Percentiles rank a stretch among this genome's conserved stretches.
Conservation (phyloP, 2,888 invertebrate genomes). For the Tetheella fluctuosa region DNA sequence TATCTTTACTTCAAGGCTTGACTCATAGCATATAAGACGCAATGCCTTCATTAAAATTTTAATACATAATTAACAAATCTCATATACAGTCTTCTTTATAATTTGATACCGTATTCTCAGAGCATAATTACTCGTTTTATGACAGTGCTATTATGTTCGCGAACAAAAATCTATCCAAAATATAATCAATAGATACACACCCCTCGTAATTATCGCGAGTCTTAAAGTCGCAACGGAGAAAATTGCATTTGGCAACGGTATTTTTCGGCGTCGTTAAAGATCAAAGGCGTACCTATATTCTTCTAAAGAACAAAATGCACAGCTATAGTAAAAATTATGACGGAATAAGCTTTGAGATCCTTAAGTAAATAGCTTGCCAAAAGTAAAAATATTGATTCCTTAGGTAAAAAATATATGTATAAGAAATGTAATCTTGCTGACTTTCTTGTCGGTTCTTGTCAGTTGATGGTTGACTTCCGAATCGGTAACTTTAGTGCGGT, state of each 20-base stretch:
- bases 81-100: constrained; percentile 24
- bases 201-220: constrained; percentile 22
- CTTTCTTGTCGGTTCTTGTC: no score
- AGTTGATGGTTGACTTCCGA: no score
- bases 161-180: constrained; percentile 43
- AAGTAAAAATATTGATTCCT: no score
- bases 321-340: neutral
- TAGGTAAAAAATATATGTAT: no score
- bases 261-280: constrained; percentile 9
- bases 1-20: no score
- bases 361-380: neutral
- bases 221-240: constrained; percentile 3
- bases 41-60: neutral
- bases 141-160: constrained; percentile 48
- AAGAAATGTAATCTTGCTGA: no score
- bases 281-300: constrained; percentile 8
- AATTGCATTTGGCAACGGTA: constrained; percentile 10
- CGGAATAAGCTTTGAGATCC: neutral
- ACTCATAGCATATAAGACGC: no score
- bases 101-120: constrained; percentile 34
- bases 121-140: constrained; percentile 40
- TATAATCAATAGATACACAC: constrained; percentile 34
- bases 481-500: no score
- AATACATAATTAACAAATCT: neutral
- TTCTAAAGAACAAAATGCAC: neutral